Evolutionary conservation across 2,113 vertebrate genomes (phyloP).

Genomic region (Nothoprocta pentlandii): DNA sequence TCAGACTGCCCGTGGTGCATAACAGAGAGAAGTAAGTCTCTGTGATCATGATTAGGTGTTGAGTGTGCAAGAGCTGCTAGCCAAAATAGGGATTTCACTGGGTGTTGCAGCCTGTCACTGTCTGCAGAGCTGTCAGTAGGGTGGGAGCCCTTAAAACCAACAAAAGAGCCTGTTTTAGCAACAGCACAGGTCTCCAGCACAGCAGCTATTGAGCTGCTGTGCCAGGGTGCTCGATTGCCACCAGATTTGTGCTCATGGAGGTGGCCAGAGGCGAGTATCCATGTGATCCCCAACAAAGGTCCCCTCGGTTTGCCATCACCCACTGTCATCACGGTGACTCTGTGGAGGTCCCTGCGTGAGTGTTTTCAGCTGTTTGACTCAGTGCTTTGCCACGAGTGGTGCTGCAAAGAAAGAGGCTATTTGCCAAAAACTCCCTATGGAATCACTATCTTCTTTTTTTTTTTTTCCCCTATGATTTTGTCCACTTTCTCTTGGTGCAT

Average conservation of each 20-base stretch:
- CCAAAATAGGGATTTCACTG: background rate
- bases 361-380: background rate
- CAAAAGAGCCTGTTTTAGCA: background rate
- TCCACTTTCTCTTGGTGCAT: background rate
- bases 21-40: background rate
- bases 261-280: background rate
- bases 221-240: background rate
- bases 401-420: background rate
- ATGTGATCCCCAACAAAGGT: fast-evolving
- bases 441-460: background rate
- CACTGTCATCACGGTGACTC: fast-evolving
- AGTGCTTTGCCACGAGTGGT: background rate
- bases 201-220: background rate
- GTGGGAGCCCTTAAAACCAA: background rate
- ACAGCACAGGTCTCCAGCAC: fast-evolving
- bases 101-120: background rate
- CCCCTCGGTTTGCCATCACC: background rate
- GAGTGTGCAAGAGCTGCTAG: background rate
- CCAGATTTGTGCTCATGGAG: background rate
- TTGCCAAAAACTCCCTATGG: background rate
- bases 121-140: fast-evolving
- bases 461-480: background rate
- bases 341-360: background rate
- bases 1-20: background rate
- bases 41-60: background rate